Conservation (phyloP, 2,888 invertebrate genomes). For the Monopis laevigella region DNA sequence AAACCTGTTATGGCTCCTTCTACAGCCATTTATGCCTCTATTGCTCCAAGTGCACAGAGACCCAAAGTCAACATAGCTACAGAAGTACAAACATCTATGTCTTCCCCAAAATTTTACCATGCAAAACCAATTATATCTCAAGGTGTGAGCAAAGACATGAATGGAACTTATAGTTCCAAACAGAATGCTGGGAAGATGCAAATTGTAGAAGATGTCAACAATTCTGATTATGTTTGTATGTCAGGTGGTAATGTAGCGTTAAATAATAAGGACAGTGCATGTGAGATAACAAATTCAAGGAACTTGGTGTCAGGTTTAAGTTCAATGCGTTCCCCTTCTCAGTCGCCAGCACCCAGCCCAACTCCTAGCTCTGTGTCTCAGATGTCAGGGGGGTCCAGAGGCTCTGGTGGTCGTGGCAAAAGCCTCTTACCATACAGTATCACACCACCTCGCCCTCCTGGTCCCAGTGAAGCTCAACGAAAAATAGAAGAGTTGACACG, state of each 20-base stretch:
- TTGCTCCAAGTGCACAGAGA: slow-evolving; percentile 62
- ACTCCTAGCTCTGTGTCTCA: slow-evolving; percentile 71
- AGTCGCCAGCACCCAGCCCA: slow-evolving; percentile 71
- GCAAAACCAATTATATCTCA: slow-evolving; percentile 69
- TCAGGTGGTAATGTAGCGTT: slow-evolving; percentile 72
- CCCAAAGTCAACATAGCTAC: slow-evolving; percentile 63
- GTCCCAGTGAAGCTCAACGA: slow-evolving; percentile 91
- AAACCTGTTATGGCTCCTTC: slow-evolving; percentile 58
- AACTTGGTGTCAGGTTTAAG: slow-evolving; percentile 52
- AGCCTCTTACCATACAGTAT: slow-evolving; percentile 87
- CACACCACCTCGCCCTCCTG: slow-evolving; percentile 86
- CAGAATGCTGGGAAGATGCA: slow-evolving; percentile 45
- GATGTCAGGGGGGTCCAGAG: slow-evolving; percentile 67
- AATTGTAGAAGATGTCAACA: slow-evolving; percentile 76
- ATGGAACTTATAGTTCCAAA: slow-evolving; percentile 42
- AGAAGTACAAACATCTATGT: slow-evolving; percentile 60
- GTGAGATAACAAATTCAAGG: slow-evolving; percentile 46
- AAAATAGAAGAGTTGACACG: slow-evolving; percentile 93
- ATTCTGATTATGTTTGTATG: slow-evolving; percentile 86
- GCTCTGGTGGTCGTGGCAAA: slow-evolving; percentile 66
- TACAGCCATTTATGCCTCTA: slow-evolving; percentile 62
- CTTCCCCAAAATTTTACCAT: slow-evolving; percentile 66
- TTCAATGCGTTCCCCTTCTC: slow-evolving; percentile 59
- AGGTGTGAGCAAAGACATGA: slow-evolving; percentile 50
- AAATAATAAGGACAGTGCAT: slow-evolving; percentile 46